Evolutionary conservation across 1,140 invertebrate genomes (phyloP), one percentile per base, ranked within the genome.

Genomic region (Hycleus phaleratus): DNA sequence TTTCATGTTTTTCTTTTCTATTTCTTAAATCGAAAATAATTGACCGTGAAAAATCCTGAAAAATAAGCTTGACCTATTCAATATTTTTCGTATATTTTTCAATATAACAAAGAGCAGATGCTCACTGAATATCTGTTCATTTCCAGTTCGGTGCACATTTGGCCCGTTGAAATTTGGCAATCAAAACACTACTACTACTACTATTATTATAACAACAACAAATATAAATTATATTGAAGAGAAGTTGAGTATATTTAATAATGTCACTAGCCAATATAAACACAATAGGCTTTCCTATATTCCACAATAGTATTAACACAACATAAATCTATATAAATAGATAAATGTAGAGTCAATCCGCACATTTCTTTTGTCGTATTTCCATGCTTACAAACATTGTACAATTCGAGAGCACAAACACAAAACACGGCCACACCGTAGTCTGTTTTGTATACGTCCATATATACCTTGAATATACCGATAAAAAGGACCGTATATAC

Each of bases 311-410:
- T 58, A 68, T 68, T 68, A 68, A 64, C 59, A 66, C 60, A 24
- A 64, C 64, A 68, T 68, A 68, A 68, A 68, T 68, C 67, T 68
- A 44, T 26, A 46, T 63, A 66, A 66, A 56, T 62, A 63, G 63
- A 66, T 67, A 42, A 4, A 58, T 11, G 12, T 55, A 43, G 49
- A 68, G 60, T 66, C 62, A 63, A 65, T 66, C 60, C 48, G 45
- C 60, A 63, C 56, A 60, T 56, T 46, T 42, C 53, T 58, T 54
- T 64, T 66, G 60, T 67, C 46, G 32, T 11, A 38, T 11, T 49
- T 57, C 42, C 48, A 38, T 64, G 62, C 62, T 61, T 64, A 59
- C 62, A 64, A 64, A 64, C 62, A 64, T 44, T 44, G 53, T 47
- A 61, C 56, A 62, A 62, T 66, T 66, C 53, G 53, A 55, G 59